Conservation (phyloP, 1,140 invertebrate species). For the Scaptodrosophila lebanonensis region DNA sequence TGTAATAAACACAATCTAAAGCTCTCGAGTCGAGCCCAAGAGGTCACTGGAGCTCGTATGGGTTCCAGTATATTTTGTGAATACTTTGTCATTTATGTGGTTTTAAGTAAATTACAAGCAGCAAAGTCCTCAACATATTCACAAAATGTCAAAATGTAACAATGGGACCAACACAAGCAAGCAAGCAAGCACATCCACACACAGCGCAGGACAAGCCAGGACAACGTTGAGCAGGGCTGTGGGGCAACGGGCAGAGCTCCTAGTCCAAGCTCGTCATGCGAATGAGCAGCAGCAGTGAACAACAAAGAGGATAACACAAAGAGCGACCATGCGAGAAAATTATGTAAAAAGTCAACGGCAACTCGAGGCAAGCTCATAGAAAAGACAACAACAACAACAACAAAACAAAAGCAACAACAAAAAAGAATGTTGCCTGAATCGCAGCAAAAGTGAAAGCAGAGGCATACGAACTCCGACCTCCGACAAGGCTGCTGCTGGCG, state of each 20-base stretch:
- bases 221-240: not conserved
- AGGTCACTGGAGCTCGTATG: not conserved
- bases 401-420: no score
- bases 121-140: slow-evolving; percentile 49
- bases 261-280: slow-evolving; percentile 5
- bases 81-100: slow-evolving; percentile 61
- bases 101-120: slow-evolving; percentile 71
- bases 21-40: slow-evolving; percentile 10
- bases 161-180: slow-evolving; percentile 42
- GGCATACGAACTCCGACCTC: slow-evolving; percentile 40
- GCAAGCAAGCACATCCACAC: slow-evolving; percentile 22
- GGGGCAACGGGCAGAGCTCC: not conserved
- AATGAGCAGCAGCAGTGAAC: slow-evolving; percentile 31
- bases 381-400: no score
- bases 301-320: slow-evolving; percentile 30
- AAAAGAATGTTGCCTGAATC: slow-evolving; percentile 48
- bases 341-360: slow-evolving; percentile 69
- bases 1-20: slow-evolving; percentile 55
- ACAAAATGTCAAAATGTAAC: slow-evolving; percentile 50
- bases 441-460: slow-evolving; percentile 53
- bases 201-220: not conserved
- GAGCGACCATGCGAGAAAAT: slow-evolving; percentile 63
- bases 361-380: no score
- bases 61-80: slow-evolving; percentile 6
- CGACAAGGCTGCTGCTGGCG: slow-evolving; percentile 43